Conservation (phyloP, 1,140 invertebrate species). For the Epicauta chinensis region DNA sequence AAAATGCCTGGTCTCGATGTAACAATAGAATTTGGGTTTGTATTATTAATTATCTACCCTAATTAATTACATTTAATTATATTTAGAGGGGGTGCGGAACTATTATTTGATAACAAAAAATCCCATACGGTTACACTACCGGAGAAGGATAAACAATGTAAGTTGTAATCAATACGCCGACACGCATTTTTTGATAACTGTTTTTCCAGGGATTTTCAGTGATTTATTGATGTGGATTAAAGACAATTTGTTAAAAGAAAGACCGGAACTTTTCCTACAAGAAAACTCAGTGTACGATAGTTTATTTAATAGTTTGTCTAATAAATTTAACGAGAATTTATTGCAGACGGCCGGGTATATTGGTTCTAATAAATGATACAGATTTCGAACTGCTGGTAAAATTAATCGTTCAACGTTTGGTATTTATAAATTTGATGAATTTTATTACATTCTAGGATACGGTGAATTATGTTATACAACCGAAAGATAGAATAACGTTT, state of each 20-base stretch:
- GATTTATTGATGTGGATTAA: conserved; percentile 74
- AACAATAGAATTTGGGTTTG: conserved; percentile 27
- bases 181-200: conserved; percentile 6
- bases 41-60: conserved; percentile 1
- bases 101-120: conserved; percentile 79
- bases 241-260: conserved; percentile 77
- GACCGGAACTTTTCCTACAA: conserved; percentile 85
- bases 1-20: conserved; percentile 10
- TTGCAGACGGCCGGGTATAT: conserved; percentile 79
- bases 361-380: conserved; percentile 86
- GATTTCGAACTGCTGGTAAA: conserved; percentile 87
- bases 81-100: conserved; percentile 79
- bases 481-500: conserved; percentile 31
- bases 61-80: conserved; percentile 19
- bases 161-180: conserved; percentile 8
- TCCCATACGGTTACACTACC: conserved; percentile 61
- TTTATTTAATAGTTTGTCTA: conserved; percentile 6
- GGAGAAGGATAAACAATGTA: conserved; percentile 36
- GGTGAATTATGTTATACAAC: conserved; percentile 26
- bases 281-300: conserved; percentile 67
- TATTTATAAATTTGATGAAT: not conserved
- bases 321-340: conserved; percentile 5
- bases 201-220: conserved; percentile 63
- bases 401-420: conserved; percentile 55
- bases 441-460: conserved; percentile 30